Evolutionary conservation across 1,140 invertebrate species (phyloP).

Genomic region (Pomacea maculata): DNA sequence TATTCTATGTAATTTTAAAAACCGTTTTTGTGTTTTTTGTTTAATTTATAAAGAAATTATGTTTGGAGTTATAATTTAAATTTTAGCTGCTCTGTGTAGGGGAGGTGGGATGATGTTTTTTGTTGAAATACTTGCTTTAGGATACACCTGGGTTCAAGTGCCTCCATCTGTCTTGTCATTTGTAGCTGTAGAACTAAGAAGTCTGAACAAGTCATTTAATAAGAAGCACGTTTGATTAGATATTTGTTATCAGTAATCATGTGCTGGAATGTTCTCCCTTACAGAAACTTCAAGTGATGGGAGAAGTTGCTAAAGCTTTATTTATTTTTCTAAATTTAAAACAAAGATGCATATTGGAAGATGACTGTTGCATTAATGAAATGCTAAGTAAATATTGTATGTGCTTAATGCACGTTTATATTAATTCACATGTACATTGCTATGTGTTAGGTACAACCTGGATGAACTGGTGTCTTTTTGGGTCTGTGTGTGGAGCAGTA

Average conservation of each 20-base stretch:
- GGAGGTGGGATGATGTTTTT: too few species aligned
- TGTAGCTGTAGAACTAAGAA: too few species aligned
- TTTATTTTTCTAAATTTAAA: neutral
- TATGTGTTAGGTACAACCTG: conserved; percentile 43
- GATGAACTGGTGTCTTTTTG: conserved; percentile 53
- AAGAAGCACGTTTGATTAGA: too few species aligned
- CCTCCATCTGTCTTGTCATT: too few species aligned
- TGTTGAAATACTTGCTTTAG: too few species aligned
- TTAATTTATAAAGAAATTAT: too few species aligned
- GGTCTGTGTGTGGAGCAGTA: conserved; percentile 29
- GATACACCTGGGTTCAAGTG: too few species aligned
- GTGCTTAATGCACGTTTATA: neutral
- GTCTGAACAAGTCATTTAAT: too few species aligned
- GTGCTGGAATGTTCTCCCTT: neutral
- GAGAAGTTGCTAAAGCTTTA: neutral
- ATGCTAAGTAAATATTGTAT: neutral
- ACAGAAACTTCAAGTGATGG: neutral
- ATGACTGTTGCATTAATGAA: neutral
- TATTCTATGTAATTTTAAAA: too few species aligned
- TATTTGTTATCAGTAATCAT: neutral
- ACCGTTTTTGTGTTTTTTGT: too few species aligned
- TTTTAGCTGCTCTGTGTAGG: too few species aligned
- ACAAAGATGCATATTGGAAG: neutral
- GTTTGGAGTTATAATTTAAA: too few species aligned
- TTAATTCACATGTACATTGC: neutral